phyloP scores from a whole-genome alignment of 2,888 invertebrate genomes.

The Lasioglossum villosulum region DNA sequence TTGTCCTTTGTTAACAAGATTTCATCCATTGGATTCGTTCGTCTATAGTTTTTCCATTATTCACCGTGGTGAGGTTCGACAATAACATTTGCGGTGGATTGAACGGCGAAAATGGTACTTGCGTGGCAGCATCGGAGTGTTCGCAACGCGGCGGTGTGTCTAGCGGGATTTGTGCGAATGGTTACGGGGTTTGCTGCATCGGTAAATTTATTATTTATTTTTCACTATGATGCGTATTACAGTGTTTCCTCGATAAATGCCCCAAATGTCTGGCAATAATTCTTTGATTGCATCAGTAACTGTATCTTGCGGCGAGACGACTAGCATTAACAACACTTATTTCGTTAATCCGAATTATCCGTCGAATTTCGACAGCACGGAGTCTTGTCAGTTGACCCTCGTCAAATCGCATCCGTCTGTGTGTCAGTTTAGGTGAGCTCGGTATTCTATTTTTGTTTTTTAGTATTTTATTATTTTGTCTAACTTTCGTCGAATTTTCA shows the following conservation, averaged over 20 bases:
- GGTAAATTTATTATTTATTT: slow-evolving; percentile 85
- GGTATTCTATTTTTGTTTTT: not conserved
- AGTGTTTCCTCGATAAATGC: too few relatives aligned
- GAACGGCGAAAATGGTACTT: slow-evolving; percentile 93
- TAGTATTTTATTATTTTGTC: not conserved
- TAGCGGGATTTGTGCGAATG: slow-evolving; percentile 92
- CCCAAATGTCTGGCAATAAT: not conserved
- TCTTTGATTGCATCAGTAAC: slow-evolving; percentile 86
- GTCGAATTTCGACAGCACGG: slow-evolving; percentile 90
- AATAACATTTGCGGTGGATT: slow-evolving; percentile 91
- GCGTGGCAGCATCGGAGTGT: slow-evolving; percentile 91
- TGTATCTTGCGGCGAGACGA: slow-evolving; percentile 91
- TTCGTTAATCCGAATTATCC: slow-evolving; percentile 95
- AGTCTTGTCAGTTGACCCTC: slow-evolving; percentile 94
- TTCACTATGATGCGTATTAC: not conserved
- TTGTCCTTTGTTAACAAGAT: not conserved
- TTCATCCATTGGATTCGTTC: not conserved
- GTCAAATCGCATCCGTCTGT: slow-evolving; percentile 91
- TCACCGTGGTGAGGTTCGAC: slow-evolving; percentile 92
- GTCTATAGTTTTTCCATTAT: slow-evolving; percentile 90
- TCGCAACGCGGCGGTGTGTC: slow-evolving; percentile 89
- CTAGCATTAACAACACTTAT: slow-evolving; percentile 93
- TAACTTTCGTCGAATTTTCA: slow-evolving; percentile 12
- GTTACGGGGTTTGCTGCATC: slow-evolving; percentile 91
- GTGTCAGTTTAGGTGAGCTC: slow-evolving; percentile 91